A percentile compares a stretch with the other conserved stretches of the same genome.
Evolutionary conservation across 2,797 vertebrate species (phyloP).

Genomic region (Manis javanica): DNA sequence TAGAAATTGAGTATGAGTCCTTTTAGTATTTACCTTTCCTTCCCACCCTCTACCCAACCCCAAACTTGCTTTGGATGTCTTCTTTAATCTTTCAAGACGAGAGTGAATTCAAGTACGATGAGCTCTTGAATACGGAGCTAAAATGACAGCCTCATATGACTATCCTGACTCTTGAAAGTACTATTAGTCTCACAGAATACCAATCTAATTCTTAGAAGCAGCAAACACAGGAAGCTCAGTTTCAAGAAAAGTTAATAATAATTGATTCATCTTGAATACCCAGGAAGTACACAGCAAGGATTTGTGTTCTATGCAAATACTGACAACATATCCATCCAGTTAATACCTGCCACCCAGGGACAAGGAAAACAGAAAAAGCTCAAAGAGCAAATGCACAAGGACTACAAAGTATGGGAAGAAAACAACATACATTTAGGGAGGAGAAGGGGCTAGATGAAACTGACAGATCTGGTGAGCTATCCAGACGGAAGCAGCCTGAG

Average conservation of each 20-base stretch:
- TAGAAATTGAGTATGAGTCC: background rate
- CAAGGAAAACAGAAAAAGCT: background rate
- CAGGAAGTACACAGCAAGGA: constrained; percentile 56
- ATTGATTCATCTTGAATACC: constrained; percentile 53
- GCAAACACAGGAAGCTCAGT: constrained; percentile 57
- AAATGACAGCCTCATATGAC: constrained; percentile 9
- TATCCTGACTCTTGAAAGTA: background rate
- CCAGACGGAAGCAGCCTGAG: background rate
- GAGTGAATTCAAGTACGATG: background rate
- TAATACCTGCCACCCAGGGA: background rate
- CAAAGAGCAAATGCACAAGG: background rate
- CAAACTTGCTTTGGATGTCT: background rate
- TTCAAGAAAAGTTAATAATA: constrained; percentile 64
- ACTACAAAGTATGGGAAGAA: background rate
- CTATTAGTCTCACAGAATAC: constrained; percentile 32
- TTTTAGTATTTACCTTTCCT: constrained; percentile 23
- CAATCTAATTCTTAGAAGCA: constrained; percentile 65
- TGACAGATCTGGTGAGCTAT: background rate
- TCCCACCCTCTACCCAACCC: background rate
- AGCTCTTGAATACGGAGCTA: background rate
- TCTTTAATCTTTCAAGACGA: constrained; percentile 8
- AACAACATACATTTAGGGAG: background rate
- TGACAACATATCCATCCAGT: constrained; percentile 22
- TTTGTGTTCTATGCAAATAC: constrained; percentile 13
- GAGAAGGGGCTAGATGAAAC: background rate